Conservation (phyloP, 2,113 vertebrate genomes). For the Bambusicola thoracicus region DNA sequence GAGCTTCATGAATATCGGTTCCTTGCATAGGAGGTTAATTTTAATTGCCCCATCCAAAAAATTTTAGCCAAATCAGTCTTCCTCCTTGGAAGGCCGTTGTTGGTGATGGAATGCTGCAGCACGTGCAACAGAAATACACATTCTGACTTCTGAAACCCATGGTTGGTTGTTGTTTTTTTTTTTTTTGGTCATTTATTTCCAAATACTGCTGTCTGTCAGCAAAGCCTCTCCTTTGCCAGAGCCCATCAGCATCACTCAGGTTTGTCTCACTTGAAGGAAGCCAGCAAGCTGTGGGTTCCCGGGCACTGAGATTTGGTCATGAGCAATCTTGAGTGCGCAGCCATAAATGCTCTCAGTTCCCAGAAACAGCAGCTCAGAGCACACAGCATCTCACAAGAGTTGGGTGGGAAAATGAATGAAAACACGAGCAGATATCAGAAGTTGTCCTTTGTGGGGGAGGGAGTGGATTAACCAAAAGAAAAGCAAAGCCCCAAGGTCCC, state of each 20-base stretch:
- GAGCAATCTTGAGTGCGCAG: background rate
- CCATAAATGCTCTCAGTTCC: too few relatives aligned
- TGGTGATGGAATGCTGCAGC: background rate
- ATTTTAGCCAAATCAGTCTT: conserved; percentile 2
- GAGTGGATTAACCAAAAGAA: background rate
- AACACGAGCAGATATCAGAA: background rate
- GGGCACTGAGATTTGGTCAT: too few relatives aligned
- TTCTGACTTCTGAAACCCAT: background rate
- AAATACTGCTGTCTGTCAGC: background rate
- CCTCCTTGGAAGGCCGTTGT: background rate
- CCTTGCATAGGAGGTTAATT: background rate
- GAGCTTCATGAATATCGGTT: conserved; percentile 6
- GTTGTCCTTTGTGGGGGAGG: background rate
- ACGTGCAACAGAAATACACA: background rate
- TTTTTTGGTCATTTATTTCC: background rate
- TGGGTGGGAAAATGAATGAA: background rate
- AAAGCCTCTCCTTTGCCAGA: background rate
- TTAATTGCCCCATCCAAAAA: conserved; percentile 7
- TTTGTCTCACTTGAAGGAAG: background rate
- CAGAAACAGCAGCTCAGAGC: background rate
- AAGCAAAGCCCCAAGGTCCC: background rate
- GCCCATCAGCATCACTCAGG: background rate
- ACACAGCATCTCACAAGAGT: background rate
- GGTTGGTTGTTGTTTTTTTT: too few relatives aligned
- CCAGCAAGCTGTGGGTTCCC: background rate